Evolutionary conservation across 2,797 vertebrate species (phyloP), one percentile per base, ranked within the genome.

Genomic region (Tenualosa thibaudeaui): DNA sequence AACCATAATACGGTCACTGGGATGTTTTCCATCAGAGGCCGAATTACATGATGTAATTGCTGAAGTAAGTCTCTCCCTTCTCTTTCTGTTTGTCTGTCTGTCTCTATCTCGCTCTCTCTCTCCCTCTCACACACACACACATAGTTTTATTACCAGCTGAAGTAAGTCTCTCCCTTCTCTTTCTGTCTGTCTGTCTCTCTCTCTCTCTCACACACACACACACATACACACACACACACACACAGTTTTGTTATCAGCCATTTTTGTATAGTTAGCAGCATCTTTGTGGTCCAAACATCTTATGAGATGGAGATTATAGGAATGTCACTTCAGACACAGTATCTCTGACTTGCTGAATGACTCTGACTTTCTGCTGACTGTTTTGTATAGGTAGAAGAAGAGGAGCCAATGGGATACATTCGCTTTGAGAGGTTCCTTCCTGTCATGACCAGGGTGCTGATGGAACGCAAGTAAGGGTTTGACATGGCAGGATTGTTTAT

Each of bases 381-480:
- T 62, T 31, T 10, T 49, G 12, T 82, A 40, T 92, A 99, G 98
- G 91, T 98, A 81, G 98, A 97, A 89, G 97, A 96, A 87, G 96
- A 99, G 89, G 96, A 97, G 88, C 93, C 95, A 0, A 95, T 94
- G 6, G 97, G 96, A 62, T 96, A 93, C 37, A 89, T 99, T 90
- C 93, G 94, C 88, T 93, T 96, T 86, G 95, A 98, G 90, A 97
- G 94, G 88, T 99, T 99, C 93, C 96, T 98, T 85, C 97, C 97
- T 40, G 93, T 93, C 87, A 98, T 99, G 97, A 97, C 95, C 75
- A 93, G 94, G 93, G 92, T 96, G 65, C 90, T 99, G 43, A 81
- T 96, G n/a, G 93, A 98, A 86, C 93, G 91, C 93, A 98, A 92
- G 98, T 99, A 93, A 94, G 90, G 83, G 24, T 46, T 53, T 53